A percentile compares a stretch with the other conserved stretches of the same genome.
Conservation (phyloP, 2,113 vertebrate species). For the Junco hyemalis region DNA sequence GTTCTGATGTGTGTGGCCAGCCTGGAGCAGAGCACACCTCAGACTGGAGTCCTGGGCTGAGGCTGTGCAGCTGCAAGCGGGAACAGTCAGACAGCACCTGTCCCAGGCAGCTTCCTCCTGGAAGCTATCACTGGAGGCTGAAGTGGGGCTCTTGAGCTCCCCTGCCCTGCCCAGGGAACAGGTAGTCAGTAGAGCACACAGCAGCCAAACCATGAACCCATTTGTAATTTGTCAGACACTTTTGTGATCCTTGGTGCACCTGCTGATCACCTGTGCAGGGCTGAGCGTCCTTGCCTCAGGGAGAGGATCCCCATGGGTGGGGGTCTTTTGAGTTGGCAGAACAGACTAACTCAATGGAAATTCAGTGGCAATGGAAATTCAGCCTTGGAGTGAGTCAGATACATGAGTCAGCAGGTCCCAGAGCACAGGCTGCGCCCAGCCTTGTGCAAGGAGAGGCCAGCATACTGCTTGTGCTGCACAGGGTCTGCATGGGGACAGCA, state of each 20-base stretch:
- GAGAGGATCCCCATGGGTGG: not conserved
- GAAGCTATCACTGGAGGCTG: not conserved
- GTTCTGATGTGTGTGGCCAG: not conserved
- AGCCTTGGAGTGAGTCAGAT: conserved; percentile 6
- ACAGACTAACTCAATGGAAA: not conserved
- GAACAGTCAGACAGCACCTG: not conserved
- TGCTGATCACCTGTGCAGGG: not conserved
- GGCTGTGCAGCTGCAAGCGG: not conserved
- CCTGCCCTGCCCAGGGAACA: not conserved
- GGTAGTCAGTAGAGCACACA: not conserved
- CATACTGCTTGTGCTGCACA: fast-evolving
- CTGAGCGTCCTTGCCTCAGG: not conserved
- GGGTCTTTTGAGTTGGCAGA: not conserved
- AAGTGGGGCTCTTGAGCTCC: not conserved
- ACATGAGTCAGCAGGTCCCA: not conserved
- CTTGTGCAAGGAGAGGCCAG: not conserved
- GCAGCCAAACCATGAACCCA: not conserved
- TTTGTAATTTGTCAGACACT: not conserved
- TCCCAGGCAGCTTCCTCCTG: not conserved
- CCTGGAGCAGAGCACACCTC: not conserved
- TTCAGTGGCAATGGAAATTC: not conserved
- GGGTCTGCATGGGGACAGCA: not conserved
- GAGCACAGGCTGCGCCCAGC: not conserved
- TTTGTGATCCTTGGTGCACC: not conserved
- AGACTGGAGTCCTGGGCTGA: not conserved